Evolutionary conservation across 1,140 invertebrate species (phyloP).

Genomic region (Drosophila funebris): DNA sequence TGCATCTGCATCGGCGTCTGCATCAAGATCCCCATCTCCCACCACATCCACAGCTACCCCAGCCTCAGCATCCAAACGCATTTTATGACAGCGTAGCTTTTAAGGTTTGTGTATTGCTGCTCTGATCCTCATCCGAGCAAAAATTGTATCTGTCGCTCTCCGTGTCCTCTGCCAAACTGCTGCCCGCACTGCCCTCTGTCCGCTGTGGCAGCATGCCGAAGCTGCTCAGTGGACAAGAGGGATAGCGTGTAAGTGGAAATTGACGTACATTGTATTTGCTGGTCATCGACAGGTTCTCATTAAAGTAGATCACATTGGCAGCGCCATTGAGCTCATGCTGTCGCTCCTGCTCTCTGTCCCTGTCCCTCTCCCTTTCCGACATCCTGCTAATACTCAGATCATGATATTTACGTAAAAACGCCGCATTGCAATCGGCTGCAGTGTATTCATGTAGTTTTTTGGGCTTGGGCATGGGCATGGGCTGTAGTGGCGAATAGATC

Average conservation of each 20-base stretch:
- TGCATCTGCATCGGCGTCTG: conserved; percentile 20
- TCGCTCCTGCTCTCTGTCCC: conserved; percentile 30
- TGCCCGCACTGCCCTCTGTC: conserved; percentile 46
- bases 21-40: conserved; percentile 22
- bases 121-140: conserved; percentile 76
- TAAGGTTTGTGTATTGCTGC: conserved; percentile 55
- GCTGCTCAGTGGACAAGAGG: conserved; percentile 69
- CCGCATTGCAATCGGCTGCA: conserved; percentile 70
- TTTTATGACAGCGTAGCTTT: conserved; percentile 34
- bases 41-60: conserved; percentile 29
- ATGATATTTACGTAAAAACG: conserved; percentile 75
- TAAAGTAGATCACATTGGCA: conserved; percentile 76
- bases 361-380: conserved; percentile 29
- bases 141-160: conserved; percentile 67
- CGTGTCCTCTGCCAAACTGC: conserved; percentile 62
- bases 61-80: conserved; percentile 19
- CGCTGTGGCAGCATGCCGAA: conserved; percentile 38
- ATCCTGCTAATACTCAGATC: conserved; percentile 57
- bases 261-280: conserved; percentile 70
- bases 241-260: conserved; percentile 64
- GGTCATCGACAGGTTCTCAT: conserved; percentile 82
- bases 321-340: conserved; percentile 11
- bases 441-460: conserved; percentile 76
- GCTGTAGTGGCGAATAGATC: conserved; percentile 12
- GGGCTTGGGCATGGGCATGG: conserved; percentile 50